Conservation (phyloP, 2,113 vertebrate genomes). For the Hemichromis elongatus region DNA sequence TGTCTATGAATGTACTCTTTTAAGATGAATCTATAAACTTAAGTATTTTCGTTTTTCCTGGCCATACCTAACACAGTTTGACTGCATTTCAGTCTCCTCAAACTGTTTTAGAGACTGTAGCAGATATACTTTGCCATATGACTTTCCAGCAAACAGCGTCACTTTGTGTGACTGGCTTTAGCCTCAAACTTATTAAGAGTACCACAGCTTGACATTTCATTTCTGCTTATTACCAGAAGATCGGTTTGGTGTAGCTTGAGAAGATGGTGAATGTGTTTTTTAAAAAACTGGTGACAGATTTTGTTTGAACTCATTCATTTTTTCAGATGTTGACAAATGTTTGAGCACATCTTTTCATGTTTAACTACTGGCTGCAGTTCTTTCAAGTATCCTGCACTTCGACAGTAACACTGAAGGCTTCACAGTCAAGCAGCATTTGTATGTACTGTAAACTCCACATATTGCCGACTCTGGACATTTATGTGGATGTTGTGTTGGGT, state of each 20-base stretch:
- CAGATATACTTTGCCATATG: neutral
- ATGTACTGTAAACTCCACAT: neutral
- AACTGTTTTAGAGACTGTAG: neutral
- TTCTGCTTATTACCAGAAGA: neutral
- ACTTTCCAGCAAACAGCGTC: neutral
- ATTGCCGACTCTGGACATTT: neutral
- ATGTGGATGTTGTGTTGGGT: fast-evolving
- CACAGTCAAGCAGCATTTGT: neutral
- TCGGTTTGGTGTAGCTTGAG: neutral
- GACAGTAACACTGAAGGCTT: neutral
- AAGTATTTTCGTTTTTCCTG: neutral
- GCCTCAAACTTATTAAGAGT: neutral
- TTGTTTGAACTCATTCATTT: neutral
- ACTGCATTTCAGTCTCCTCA: neutral
- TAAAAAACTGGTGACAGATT: neutral
- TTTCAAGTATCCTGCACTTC: neutral
- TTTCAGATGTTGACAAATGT: neutral
- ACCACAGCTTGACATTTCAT: neutral
- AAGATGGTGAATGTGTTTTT: neutral
- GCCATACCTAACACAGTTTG: neutral
- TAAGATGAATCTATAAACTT: neutral
- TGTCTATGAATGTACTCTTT: neutral
- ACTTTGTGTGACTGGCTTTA: neutral
- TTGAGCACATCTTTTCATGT: neutral
- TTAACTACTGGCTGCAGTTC: neutral